These are phyloP conservation scores for Choloepus didactylus DNA, from an alignment of 2,797 vertebrate genomes.

Conservation along the genomic window DNA sequence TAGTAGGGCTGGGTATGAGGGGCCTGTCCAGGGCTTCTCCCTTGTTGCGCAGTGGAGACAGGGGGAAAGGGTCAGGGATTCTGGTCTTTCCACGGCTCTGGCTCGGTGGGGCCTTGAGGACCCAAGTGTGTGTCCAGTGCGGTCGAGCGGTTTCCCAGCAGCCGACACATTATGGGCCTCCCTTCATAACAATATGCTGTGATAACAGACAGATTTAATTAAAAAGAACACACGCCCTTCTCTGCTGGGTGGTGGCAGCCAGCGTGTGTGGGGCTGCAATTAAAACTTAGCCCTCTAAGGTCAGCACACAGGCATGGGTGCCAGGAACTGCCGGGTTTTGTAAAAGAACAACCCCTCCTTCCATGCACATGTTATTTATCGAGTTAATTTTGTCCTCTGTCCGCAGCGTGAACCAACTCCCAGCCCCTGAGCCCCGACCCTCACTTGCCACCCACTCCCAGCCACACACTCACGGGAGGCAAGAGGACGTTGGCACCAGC, in stretches of 20 bases:
- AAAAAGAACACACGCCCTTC: constrained; percentile 62
- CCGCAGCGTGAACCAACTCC: neutral
- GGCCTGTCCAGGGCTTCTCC: neutral
- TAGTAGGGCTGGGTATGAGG: neutral
- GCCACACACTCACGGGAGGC: neutral
- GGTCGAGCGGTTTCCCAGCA: constrained; percentile 36
- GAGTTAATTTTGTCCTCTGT: constrained; percentile 63
- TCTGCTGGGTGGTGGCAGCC: neutral
- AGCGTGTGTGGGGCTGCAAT: constrained; percentile 51
- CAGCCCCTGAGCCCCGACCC: neutral
- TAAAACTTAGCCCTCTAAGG: constrained; percentile 61
- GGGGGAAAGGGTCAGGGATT: neutral
- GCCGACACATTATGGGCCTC: constrained; percentile 27
- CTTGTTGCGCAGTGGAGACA: neutral
- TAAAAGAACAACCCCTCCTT: neutral
- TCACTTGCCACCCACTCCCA: neutral
- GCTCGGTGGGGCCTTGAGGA: neutral
- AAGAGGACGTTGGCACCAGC: rapidly evolving
- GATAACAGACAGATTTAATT: constrained; percentile 84
- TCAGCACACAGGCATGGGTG: neutral
- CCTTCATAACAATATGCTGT: neutral
- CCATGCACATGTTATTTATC: neutral
- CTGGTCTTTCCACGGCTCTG: neutral
- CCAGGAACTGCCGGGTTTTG: constrained; percentile 24
- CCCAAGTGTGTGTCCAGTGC: neutral